phyloP scores from a whole-genome alignment of 2,888 invertebrate species.

The Leucoma salicis region DNA sequence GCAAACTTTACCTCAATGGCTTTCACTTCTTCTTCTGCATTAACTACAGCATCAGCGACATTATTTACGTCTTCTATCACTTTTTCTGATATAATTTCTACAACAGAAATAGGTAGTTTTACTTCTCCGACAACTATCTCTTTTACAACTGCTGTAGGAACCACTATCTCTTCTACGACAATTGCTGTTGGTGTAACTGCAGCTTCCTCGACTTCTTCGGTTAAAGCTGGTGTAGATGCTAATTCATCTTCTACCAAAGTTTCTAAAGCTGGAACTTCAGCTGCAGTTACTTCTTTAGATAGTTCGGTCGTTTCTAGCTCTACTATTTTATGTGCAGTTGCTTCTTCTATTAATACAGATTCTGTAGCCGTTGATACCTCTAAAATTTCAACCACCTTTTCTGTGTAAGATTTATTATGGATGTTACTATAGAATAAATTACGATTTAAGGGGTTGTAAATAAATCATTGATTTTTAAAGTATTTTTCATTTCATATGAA shows the following conservation, averaged over 20 bases:
- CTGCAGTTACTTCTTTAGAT: constrained; percentile 14
- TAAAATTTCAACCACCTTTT: constrained; percentile 20
- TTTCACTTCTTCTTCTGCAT: constrained; percentile 55
- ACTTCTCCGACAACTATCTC: constrained; percentile 9
- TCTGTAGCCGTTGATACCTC: constrained; percentile 23
- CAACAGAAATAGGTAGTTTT: constrained; percentile 16
- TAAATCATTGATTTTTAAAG: no score
- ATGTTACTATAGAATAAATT: no score
- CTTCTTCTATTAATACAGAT: constrained; percentile 5
- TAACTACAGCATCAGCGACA: constrained; percentile 55
- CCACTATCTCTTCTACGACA: constrained; percentile 14
- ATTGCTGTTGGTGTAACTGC: constrained; percentile 9
- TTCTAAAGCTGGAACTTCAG: constrained; percentile 4
- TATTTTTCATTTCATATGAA: no score
- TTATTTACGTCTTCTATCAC: constrained; percentile 42
- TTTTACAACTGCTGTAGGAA: constrained; percentile 9
- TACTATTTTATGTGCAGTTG: not conserved
- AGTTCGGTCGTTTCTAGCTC: constrained; percentile 24
- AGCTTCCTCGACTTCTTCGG: constrained; percentile 11
- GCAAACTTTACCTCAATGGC: constrained; percentile 55
- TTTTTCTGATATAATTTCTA: constrained; percentile 17
- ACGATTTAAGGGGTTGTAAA: no score
- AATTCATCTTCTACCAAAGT: constrained; percentile 8
- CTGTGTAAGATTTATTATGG: no score
- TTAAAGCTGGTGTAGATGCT: constrained; percentile 10